Evolutionary conservation across 2,113 vertebrate genomes (phyloP), one percentile per base, ranked within the genome.

Genomic region (Pandion haliaetus): DNA sequence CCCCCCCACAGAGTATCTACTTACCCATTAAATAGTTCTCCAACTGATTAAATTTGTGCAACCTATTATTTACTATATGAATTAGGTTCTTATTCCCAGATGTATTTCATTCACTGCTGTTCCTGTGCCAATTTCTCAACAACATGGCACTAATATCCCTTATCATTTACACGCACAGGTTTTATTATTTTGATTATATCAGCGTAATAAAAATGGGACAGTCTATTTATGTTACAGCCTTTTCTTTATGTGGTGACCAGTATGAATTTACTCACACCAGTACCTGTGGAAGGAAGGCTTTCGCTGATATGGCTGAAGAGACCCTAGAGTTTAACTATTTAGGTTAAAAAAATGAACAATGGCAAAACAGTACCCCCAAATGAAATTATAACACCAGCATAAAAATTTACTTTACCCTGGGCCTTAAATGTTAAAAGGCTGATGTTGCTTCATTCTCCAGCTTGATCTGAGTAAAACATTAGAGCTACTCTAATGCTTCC

Each of bases 31-130:
- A 95, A 91, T 82, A 58, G 70, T 89, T 91, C 77, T 89, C 73
- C 49, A 85, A 52, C 36, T 62, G 86, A 95, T 94, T 95, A 87
- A 70, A 95, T 89, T 85, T 80, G 86, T 85, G 84, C 81, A 91
- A 91, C 86, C 81, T 87, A 90, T 88, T 94, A 93, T 91, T 97
- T 95, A 88, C 78, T 87, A 34, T 79, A 85, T 54, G 78, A 91
- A 93, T 87, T 89, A 83, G 54, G 25, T 80, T 94, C 81, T 94
- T 91, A 92, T 82, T 94, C 89, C 95, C 88, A 95, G 77, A 93
- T 91, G 93, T 73, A 85, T 82, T 76, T 82, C 32, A 66, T 82
- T 96, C 81, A 66, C 62, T 40, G 58, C 29, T 93, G 78, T 91
- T 96, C 55, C 78, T 77, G 73, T 70, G 89, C 93, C 93, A 95